phyloP scores from a whole-genome alignment of 2,113 vertebrate species.

The Corynorhinus townsendii region DNA sequence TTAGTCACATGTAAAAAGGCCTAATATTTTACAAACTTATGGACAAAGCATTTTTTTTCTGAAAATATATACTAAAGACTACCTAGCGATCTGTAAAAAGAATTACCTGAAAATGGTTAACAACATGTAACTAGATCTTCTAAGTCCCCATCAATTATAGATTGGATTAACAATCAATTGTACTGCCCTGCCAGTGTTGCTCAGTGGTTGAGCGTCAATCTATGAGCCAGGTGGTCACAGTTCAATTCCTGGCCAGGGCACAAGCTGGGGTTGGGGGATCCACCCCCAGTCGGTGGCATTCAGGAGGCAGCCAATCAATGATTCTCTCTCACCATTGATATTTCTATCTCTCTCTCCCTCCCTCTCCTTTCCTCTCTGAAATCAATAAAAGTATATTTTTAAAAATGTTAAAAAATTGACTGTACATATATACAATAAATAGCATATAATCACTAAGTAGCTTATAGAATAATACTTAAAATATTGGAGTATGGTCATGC shows the following conservation, averaged over 20 bases:
- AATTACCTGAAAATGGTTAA: background rate
- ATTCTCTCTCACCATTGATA: too few species aligned
- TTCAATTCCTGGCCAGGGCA: too few species aligned
- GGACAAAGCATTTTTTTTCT: background rate
- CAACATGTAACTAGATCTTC: background rate
- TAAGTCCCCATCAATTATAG: background rate
- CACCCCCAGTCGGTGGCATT: too few species aligned
- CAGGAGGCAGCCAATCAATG: too few species aligned
- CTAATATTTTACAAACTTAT: constrained; percentile 30
- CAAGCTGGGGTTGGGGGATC: too few species aligned
- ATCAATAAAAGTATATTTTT: too few species aligned
- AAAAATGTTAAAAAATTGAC: background rate
- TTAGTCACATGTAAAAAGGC: background rate
- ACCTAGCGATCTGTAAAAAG: background rate
- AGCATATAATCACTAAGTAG: background rate
- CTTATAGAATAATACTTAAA: constrained; percentile 8
- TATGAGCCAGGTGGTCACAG: too few species aligned
- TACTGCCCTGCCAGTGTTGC: too few species aligned
- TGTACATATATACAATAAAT: background rate
- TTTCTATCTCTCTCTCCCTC: too few species aligned
- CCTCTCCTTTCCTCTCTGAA: too few species aligned
- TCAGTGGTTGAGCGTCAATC: too few species aligned
- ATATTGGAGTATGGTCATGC: background rate
- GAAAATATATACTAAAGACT: background rate
- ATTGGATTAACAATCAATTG: background rate